Evolutionary conservation across 2,113 vertebrate genomes (phyloP).

Genomic region (Rattus rattus): DNA sequence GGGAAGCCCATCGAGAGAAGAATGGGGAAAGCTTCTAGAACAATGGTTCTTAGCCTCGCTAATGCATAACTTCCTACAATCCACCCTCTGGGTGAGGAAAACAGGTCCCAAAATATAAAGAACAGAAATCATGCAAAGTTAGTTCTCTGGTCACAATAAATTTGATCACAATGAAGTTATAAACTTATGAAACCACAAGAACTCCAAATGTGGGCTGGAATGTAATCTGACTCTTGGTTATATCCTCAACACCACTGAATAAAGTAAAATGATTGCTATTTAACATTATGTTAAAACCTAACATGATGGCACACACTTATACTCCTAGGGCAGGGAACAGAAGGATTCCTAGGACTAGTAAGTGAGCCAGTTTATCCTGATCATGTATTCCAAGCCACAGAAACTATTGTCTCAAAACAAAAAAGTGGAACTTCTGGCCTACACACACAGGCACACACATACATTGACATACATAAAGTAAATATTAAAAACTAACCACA

Average conservation of each 20-base stretch:
- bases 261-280: not conserved
- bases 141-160: too few species aligned
- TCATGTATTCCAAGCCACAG: not conserved
- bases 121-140: not conserved
- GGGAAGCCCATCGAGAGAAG: too few species aligned
- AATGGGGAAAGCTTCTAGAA: not conserved
- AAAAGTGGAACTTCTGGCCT: not conserved
- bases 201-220: not conserved
- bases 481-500: not conserved
- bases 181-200: not conserved
- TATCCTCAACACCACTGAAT: not conserved
- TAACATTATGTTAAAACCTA: not conserved
- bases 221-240: not conserved
- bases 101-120: not conserved
- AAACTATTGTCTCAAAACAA: not conserved
- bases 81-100: not conserved
- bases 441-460: not conserved
- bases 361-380: not conserved
- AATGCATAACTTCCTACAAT: not conserved
- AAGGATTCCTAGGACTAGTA: not conserved
- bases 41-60: not conserved
- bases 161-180: not conserved
- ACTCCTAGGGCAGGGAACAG: not conserved
- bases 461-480: not conserved
- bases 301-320: not conserved